These are phyloP conservation scores for Microctenopoma lineatum DNA, from an alignment of 2,797 vertebrate genomes.

Conservation along the genomic window DNA sequence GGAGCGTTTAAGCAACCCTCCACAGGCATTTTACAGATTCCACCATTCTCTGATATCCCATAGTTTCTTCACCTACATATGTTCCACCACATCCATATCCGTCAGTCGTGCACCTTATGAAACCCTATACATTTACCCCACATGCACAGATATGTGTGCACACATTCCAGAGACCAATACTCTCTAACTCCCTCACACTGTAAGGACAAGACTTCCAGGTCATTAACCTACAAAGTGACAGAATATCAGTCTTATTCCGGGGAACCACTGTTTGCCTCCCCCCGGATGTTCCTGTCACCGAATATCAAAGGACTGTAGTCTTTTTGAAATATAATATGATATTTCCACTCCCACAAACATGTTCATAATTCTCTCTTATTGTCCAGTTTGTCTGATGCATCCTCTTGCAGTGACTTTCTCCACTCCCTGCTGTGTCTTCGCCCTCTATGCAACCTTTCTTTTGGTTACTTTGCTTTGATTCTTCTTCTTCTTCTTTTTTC, in stretches of 20 bases:
- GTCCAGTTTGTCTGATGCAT: conserved; percentile 59
- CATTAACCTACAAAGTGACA: conserved; percentile 67
- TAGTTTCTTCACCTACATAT: neutral
- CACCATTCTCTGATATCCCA: neutral
- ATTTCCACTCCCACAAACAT: conserved; percentile 70
- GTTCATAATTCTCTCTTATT: conserved; percentile 80
- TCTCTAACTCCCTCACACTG: conserved; percentile 55
- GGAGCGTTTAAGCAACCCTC: neutral
- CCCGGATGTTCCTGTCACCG: conserved; percentile 76
- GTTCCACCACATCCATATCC: conserved; percentile 5
- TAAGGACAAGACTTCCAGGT: conserved; percentile 75
- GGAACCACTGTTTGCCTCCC: conserved; percentile 51
- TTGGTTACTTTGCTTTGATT: conserved; percentile 64
- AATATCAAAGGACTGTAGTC: conserved; percentile 71
- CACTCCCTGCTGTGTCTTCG: conserved; percentile 64
- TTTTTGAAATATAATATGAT: conserved; percentile 71
- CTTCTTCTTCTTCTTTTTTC: conserved; percentile 47
- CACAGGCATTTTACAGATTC: neutral
- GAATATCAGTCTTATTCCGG: conserved; percentile 66
- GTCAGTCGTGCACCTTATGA: conserved; percentile 27
- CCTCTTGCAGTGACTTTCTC: conserved; percentile 44
- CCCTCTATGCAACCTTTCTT: conserved; percentile 70
- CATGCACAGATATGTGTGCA: conserved; percentile 33
- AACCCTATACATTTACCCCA: conserved; percentile 29
- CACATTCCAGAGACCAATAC: conserved; percentile 53